Base-by-base conservation (phyloP, 2,888 invertebrate species). In the Allophyes oxyacanthae region DNA sequence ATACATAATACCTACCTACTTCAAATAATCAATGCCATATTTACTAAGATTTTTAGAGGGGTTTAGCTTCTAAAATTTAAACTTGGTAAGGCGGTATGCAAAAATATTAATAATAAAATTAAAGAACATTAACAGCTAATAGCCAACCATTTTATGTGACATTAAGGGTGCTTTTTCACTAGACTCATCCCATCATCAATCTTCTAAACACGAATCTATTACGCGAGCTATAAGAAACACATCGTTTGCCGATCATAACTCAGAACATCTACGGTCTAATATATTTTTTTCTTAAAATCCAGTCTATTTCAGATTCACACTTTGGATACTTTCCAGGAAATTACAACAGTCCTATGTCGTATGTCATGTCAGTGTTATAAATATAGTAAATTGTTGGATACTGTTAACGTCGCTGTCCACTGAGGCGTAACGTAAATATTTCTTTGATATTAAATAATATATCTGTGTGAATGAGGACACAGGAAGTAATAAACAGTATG, bases 311-410 rank as follows among this genome's bases (percentile, higher is more conserved):
- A 60, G 51, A 49, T 61, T 40, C 53, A 64, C 43, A 62, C 61
- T 58, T 78, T 79, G 78, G 80, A 78, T 53, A 49, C 38, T 54
- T 65, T 80, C 78, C 78, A 78, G 72, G 65, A 72, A 45, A 65
- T 54, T 59, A 74, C 72, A 70, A 49, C 63, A 11, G 53, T 64
- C 61, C 50, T 62, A 40, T 75, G 72, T 71, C 74, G 67, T 71
- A 70, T 79, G 78, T 79, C 78, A 70, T 63, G 65, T 68, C 66
- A 53, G 63, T 49, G 67, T 69, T 77, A 77, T 79, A 71, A 75
- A 78, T 78, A 76, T 58, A 76, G 64, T 73, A 71, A 66, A 76
- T 63, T 56, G 60, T 62, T 58, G 42, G 41, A 45, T 61, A 75
- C 50, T 50, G 43, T 65, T 65, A 60, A 59, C 58, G 38, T 52